Evolutionary conservation across 2,888 invertebrate genomes (phyloP).

Genomic region (Cephonodes hylas): DNA sequence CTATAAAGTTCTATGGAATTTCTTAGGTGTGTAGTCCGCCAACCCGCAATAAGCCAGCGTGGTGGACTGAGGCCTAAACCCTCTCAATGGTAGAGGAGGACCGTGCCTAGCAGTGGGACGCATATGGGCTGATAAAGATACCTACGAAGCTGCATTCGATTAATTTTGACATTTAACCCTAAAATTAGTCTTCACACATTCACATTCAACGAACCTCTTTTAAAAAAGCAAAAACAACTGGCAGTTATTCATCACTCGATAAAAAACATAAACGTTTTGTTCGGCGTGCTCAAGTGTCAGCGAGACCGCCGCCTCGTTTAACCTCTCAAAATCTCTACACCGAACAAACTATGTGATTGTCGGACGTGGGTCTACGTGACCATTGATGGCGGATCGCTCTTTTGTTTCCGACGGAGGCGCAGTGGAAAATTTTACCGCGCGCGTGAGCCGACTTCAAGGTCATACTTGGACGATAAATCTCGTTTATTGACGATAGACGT

Average conservation of each 20-base stretch:
- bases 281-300: not conserved
- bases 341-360: constrained; percentile 27
- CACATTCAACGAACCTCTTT: too few relatives aligned
- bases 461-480: not conserved
- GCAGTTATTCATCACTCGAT: not conserved
- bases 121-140: too few relatives aligned
- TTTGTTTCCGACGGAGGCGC: constrained; percentile 24
- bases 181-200: too few relatives aligned
- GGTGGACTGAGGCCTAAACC: too few relatives aligned
- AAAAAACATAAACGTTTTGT: not conserved
- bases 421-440: not conserved
- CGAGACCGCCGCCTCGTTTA: constrained; percentile 14
- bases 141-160: too few relatives aligned
- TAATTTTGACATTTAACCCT: too few relatives aligned
- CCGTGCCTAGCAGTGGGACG: too few relatives aligned
- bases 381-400: constrained; percentile 16
- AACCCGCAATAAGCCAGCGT: too few relatives aligned
- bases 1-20: too few relatives aligned
- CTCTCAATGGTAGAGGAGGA: too few relatives aligned
- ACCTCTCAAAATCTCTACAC: constrained; percentile 27
- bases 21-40: too few relatives aligned
- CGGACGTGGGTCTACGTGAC: constrained; percentile 24
- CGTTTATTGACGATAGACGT: not conserved
- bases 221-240: not conserved
- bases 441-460: not conserved